phyloP scores from a whole-genome alignment of 2,888 invertebrate genomes.

The Lomographa bimaculata region DNA sequence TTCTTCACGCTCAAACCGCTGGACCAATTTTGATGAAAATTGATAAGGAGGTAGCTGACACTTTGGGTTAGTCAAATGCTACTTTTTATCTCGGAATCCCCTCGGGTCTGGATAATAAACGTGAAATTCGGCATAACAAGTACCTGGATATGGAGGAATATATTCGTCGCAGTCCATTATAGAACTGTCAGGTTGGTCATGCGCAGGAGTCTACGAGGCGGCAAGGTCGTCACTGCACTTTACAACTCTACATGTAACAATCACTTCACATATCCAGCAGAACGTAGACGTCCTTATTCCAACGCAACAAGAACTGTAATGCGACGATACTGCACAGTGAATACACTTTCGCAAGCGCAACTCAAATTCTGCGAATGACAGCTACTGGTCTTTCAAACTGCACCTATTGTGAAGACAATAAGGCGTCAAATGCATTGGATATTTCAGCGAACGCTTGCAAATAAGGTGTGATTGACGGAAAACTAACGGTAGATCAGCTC shows the following conservation, averaged over 20 bases:
- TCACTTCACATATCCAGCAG: constrained; percentile 36
- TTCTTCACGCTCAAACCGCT: too few relatives aligned
- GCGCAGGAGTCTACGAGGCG: constrained; percentile 65
- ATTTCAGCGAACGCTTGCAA: constrained; percentile 41
- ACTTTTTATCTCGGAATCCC: too few relatives aligned
- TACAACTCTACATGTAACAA: constrained; percentile 39
- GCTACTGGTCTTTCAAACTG: constrained; percentile 36
- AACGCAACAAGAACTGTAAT: constrained; percentile 44
- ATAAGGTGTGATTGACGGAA: constrained; percentile 60
- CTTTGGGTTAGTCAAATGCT: too few relatives aligned
- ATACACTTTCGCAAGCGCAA: constrained; percentile 40
- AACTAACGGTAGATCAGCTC: constrained; percentile 55
- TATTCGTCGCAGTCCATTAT: constrained; percentile 63
- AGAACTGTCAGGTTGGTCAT: constrained; percentile 62
- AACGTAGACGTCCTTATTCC: constrained; percentile 45
- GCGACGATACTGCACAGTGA: constrained; percentile 32
- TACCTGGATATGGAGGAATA: constrained; percentile 62
- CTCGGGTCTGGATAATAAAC: constrained; percentile 14
- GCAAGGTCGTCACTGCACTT: constrained; percentile 71
- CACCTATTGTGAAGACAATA: constrained; percentile 45
- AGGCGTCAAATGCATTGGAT: constrained; percentile 44
- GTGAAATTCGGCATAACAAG: constrained; percentile 15
- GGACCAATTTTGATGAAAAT: too few relatives aligned
- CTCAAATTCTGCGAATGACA: constrained; percentile 37
- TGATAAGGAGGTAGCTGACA: too few relatives aligned